These are phyloP conservation scores for Antitype chi DNA, from an alignment of 2,888 invertebrate genomes.

Conservation along the genomic window DNA sequence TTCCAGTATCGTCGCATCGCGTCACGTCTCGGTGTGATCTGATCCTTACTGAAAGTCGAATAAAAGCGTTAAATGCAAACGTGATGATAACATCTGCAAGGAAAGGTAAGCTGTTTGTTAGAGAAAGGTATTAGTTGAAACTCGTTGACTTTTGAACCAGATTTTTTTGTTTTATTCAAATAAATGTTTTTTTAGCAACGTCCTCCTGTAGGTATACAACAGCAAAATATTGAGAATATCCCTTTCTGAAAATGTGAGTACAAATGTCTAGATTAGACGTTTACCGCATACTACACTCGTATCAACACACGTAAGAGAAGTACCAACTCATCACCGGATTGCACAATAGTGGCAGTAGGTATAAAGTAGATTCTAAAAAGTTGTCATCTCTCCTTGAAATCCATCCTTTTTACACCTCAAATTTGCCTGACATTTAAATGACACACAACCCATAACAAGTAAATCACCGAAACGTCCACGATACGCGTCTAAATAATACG, in stretches of 20 bases:
- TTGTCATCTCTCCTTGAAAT: background rate
- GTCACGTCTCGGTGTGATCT: no score
- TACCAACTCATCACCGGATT: no score
- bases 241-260: no score
- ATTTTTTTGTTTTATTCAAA: background rate
- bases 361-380: background rate
- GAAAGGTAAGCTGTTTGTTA: slow-evolving; percentile 2
- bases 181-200: background rate
- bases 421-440: slow-evolving; percentile 18
- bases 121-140: background rate
- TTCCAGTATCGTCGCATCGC: no score
- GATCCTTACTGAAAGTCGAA: background rate
- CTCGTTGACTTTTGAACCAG: background rate
- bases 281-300: background rate
- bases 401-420: background rate
- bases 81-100: background rate
- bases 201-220: background rate
- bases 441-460: slow-evolving; percentile 38
- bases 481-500: slow-evolving; percentile 42
- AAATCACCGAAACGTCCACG: slow-evolving; percentile 47
- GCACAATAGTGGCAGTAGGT: background rate
- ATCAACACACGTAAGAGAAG: background rate
- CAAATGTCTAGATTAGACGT: background rate
- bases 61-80: slow-evolving; percentile 11
- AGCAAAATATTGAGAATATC: background rate